Percentiles rank a stretch among this genome's conserved stretches.
These are phyloP conservation scores for Glyptemys insculpta DNA, from an alignment of 2,797 vertebrate genomes.

Conservation along the genomic window DNA sequence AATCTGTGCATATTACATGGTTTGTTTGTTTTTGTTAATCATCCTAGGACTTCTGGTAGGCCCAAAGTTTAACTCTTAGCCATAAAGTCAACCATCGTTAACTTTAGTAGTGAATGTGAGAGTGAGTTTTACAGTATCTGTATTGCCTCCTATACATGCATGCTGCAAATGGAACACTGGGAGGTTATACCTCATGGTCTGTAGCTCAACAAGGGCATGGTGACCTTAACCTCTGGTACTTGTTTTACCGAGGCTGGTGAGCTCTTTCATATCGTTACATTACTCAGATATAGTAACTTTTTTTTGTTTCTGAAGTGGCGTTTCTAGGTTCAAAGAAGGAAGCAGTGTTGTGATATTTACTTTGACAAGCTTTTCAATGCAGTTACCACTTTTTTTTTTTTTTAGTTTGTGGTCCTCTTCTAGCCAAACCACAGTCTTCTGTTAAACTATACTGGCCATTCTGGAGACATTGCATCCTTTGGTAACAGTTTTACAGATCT, in stretches of 20 bases:
- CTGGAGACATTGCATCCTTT: background rate
- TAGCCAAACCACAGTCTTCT: background rate
- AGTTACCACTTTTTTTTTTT: background rate
- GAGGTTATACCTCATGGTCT: background rate
- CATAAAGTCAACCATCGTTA: background rate
- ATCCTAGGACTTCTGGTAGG: background rate
- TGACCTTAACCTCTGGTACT: background rate
- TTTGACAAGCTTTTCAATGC: background rate
- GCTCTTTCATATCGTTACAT: background rate
- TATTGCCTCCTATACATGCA: background rate
- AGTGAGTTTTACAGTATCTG: background rate
- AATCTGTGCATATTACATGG: background rate
- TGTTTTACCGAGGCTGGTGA: background rate
- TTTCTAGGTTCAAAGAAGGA: background rate
- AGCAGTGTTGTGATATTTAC: background rate
- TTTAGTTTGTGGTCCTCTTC: background rate
- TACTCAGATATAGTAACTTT: background rate
- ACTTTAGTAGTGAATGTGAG: background rate
- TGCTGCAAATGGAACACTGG: background rate
- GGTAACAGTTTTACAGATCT: background rate
- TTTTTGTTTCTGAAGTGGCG: background rate
- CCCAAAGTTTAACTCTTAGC: fast-evolving
- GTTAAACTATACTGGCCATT: background rate
- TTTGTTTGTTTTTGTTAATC: background rate
- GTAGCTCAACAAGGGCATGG: background rate